phyloP scores from a whole-genome alignment of 2,113 vertebrate genomes.

The Cyphomyrus discorhynchus region DNA sequence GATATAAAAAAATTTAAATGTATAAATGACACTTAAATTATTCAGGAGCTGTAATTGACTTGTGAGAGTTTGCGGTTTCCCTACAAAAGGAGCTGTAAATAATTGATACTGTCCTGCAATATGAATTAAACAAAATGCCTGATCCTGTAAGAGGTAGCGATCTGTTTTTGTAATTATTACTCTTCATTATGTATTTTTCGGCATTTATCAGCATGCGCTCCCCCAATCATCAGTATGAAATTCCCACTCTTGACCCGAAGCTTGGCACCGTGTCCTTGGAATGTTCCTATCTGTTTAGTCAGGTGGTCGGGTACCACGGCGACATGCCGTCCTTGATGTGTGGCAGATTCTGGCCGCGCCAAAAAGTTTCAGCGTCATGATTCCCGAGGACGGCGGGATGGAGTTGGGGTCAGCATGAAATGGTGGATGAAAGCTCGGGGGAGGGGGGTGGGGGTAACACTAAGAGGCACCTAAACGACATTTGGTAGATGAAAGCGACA shows the following conservation, averaged over 20 bases:
- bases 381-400: background rate
- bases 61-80: slow-evolving; percentile 16
- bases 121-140: background rate
- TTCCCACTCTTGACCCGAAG: background rate
- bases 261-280: background rate
- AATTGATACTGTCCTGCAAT: slow-evolving; percentile 14
- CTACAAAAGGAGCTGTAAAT: slow-evolving; percentile 18
- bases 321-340: background rate
- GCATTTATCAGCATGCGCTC: background rate
- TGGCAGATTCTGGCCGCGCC: background rate
- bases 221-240: background rate
- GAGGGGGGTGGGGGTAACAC: background rate
- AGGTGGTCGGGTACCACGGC: background rate
- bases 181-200: background rate
- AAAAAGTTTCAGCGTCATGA: background rate
- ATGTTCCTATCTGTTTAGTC: background rate
- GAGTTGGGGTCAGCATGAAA: background rate
- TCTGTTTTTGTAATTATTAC: slow-evolving; percentile 14
- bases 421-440: background rate
- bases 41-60: slow-evolving; percentile 25
- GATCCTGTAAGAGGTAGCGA: background rate
- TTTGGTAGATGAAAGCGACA: background rate
- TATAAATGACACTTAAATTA: slow-evolving; percentile 26
- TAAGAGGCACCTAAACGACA: background rate
- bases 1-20: background rate